Evolutionary conservation across 2,797 vertebrate genomes (phyloP).

Genomic region (Epinephelus awoara): DNA sequence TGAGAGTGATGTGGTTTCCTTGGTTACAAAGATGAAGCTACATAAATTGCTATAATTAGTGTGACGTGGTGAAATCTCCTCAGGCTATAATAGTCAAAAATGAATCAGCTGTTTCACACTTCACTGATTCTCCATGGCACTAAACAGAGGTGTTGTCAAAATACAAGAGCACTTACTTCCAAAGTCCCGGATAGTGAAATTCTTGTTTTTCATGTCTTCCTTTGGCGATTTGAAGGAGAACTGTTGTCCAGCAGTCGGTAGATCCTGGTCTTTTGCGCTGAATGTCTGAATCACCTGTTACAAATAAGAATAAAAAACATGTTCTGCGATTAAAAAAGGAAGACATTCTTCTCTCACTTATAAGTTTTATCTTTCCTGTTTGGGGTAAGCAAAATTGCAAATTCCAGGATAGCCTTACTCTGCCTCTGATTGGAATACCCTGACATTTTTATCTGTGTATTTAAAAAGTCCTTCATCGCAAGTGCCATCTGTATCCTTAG

Average conservation of each 20-base stretch:
- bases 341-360: neutral
- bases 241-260: constrained; percentile 91
- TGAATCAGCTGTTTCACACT: neutral
- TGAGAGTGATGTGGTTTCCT: neutral
- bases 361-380: neutral
- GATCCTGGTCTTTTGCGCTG: constrained; percentile 92
- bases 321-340: neutral
- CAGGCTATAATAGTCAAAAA: neutral
- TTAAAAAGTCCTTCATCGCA: too few species aligned
- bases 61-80: neutral
- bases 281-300: constrained; percentile 94
- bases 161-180: constrained; percentile 89
- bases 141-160: neutral
- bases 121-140: neutral
- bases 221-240: constrained; percentile 93
- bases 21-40: neutral
- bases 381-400: too few species aligned
- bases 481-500: too few species aligned
- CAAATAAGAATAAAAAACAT: constrained; percentile 21
- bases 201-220: constrained; percentile 91
- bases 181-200: constrained; percentile 97
- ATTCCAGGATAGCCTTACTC: too few species aligned
- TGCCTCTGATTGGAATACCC: too few species aligned
- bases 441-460: too few species aligned
- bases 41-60: neutral